Evolutionary conservation across 1,140 invertebrate species (phyloP), one percentile per base, ranked within the genome.

Genomic region (Sitophilus oryzae): DNA sequence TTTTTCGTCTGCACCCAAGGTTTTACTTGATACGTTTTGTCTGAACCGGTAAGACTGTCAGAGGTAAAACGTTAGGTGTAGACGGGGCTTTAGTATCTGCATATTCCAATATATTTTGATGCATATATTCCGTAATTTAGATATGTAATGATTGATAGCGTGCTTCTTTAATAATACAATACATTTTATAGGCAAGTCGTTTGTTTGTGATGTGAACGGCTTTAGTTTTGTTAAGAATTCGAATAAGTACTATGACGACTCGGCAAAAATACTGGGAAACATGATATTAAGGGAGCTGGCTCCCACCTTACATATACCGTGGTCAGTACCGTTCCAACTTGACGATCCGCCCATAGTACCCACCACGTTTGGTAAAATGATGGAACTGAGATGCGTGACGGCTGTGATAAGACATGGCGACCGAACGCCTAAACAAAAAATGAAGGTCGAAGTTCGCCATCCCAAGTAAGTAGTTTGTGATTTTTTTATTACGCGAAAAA

Each of bases 191-290:
- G 55, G 55, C 6, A 93, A 95, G 71, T 98, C 95, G 1, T 99
- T 93, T 73, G 97, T 99, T 0, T 99, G 96, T 76, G 97, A 99
- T 78, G 96, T 99, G 0, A 99, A 99, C 77, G 97, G 97, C 1
- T 99, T 99, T 73, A 98, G 93, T 70, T 99, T 99, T 76, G 97
- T 99, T 5, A 99, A 99, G 71, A 99, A 97, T 72, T 98, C 96
- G 0, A 94, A 92, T 69, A 99, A 99, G 71, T 99, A 99, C 76
- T 99, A 99, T 71, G 96, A 99, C 73, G 97, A 99, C 71, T 98
- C 94, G 74, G 93, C 96, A 4, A 96, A 96, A 74, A 98, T 99
- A 52, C 75, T 99, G 49, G 92, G 65, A n/a, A 67, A 96, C 66
- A 82, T 82, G 80, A 96, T 98, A 41, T 74, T 98, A 16, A 77